phyloP scores from a whole-genome alignment of 2,888 invertebrate genomes.

The Alcis repandata region DNA sequence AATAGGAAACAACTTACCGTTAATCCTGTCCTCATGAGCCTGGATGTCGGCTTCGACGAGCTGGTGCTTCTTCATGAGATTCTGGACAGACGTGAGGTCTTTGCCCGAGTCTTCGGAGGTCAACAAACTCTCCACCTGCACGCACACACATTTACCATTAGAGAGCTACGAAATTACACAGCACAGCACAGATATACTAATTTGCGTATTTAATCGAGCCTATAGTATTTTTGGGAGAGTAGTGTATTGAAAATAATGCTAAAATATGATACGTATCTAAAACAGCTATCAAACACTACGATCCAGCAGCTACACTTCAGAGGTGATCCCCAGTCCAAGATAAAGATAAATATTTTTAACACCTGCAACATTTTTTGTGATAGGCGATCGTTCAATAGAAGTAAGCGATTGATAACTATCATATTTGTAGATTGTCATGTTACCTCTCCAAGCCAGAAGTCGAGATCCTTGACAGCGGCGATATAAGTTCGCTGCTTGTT shows the following conservation, averaged over 20 bases:
- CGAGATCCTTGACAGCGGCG: slow-evolving; percentile 99
- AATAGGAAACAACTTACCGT: slow-evolving; percentile 78
- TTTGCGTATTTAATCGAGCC: no score
- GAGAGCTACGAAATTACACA: neutral
- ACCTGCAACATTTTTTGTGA: no score
- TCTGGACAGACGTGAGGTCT: slow-evolving; percentile 99
- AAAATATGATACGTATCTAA: no score
- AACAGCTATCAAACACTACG: no score
- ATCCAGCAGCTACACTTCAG: no score
- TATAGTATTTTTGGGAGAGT: no score
- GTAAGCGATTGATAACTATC: no score
- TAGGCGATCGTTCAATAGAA: no score
- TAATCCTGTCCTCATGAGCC: slow-evolving; percentile 98
- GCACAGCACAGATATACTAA: neutral
- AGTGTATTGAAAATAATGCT: no score
- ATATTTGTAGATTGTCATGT: no score
- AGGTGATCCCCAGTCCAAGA: no score
- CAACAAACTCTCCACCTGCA: slow-evolving; percentile 94
- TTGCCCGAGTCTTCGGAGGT: slow-evolving; percentile 99
- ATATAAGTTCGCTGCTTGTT: slow-evolving; percentile 99
- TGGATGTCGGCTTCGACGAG: slow-evolving; percentile 99
- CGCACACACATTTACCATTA: neutral
- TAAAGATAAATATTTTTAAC: no score
- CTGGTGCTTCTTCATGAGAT: slow-evolving; percentile 99
- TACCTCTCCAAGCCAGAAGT: slow-evolving; percentile 99